Evolutionary conservation across 2,113 vertebrate genomes (phyloP), one percentile per base, ranked within the genome.

Genomic region (Hucho hucho): DNA sequence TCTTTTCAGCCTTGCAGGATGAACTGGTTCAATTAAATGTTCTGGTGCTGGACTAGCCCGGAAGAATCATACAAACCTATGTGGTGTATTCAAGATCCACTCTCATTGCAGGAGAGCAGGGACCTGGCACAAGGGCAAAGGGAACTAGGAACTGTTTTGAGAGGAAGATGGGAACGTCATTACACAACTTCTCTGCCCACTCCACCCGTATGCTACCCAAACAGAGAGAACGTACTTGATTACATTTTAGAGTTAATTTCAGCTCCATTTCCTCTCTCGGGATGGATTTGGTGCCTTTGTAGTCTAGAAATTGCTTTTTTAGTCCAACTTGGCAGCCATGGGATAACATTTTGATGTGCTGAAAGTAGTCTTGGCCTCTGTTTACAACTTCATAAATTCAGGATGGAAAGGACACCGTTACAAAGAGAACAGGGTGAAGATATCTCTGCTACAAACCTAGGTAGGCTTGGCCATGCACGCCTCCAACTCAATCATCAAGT

Each of bases 361-460:
- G 47, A 86, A 83, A 79, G 84, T 83, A 12, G 56, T 81, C 75
- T 75, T 88, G 88, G 88, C 81, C 80, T 86, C 69, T 86, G 79
- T 87, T 90, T 89, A 89, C 64, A 2, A 83, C 81, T 87, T 84
- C 70, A 82, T 90, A 87, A 88, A 90, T 90, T 81, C 77, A 59
- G 82, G 73, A 82, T 75, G 76, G 78, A 86, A 80, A 83, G 72
- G 77, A 80, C 70, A 76, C 18, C 3, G 1, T 61, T 9, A 22
- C 18, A 61, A 14, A n/a, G 58, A n/a, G 5, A 61, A 11, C 18
- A n/a, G 6, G n/a, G 47, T 53, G 47, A 53, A 12, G 47, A 16
- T 16, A 53, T 53, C 47, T 53, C 47, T 4, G 16, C 47, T 53
- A 13, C 47, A 53, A 53, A 53, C 12, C 47, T 53, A 4, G 47